A percentile compares a stretch with the other conserved stretches of the same genome.
Evolutionary conservation across 2,888 invertebrate genomes (phyloP).

Genomic region (Cantharis rufa): DNA sequence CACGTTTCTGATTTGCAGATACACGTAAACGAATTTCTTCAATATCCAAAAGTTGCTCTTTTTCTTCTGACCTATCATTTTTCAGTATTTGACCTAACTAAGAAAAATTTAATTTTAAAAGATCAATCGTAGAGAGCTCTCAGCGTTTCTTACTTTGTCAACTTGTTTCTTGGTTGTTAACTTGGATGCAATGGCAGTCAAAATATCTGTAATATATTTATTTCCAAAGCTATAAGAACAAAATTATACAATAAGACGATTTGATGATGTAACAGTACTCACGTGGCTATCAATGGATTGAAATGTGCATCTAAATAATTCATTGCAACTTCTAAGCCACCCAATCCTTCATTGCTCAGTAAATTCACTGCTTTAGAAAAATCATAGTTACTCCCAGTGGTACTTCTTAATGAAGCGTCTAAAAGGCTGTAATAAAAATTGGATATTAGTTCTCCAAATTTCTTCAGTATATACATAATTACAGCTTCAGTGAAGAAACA

Average conservation of each 20-base stretch:
- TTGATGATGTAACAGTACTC: neutral
- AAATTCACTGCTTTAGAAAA: neutral
- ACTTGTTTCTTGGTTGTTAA: conserved; percentile 24
- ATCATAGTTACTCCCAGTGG: neutral
- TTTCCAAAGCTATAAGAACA: neutral
- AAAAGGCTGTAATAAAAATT: neutral
- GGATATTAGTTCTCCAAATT: neutral
- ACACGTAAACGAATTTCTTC: neutral
- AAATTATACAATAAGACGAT: neutral
- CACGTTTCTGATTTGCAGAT: neutral
- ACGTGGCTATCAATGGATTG: neutral
- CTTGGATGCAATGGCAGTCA: conserved; percentile 15
- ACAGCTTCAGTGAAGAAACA: conserved; percentile 5
- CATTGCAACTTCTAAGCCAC: conserved; percentile 6
- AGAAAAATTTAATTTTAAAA: neutral
- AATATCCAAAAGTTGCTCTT: neutral
- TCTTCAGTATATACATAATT: neutral
- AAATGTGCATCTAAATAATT: conserved; percentile 15
- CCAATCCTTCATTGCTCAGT: conserved; percentile 8
- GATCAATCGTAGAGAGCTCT: neutral
- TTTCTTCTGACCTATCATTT: neutral
- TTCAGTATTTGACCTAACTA: neutral
- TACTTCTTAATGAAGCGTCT: neutral
- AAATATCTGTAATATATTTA: neutral
- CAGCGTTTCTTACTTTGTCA: conserved; percentile 7